phyloP scores from a whole-genome alignment of 92 coral and sea anemone species.

The Palythoa grandiflora region DNA sequence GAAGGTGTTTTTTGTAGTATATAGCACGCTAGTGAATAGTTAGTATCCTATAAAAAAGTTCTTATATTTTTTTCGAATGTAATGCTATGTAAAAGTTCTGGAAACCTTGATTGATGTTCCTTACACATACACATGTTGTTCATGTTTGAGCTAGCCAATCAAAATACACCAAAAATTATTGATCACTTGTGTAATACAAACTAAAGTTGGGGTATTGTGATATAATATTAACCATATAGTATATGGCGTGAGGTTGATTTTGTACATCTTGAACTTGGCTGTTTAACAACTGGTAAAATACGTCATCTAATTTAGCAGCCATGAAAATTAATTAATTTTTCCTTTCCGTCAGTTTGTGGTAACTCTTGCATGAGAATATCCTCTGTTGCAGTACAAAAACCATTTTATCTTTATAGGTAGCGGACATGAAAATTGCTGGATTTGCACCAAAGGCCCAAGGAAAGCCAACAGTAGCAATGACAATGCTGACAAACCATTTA shows the following conservation, averaged over 20 bases:
- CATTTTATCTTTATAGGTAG: conserved; percentile 39
- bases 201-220: background rate
- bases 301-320: background rate
- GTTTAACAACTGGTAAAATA: background rate
- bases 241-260: background rate
- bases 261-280: background rate
- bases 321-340: background rate
- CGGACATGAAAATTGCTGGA: conserved; percentile 46
- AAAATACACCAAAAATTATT: background rate
- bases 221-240: background rate
- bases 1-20: background rate
- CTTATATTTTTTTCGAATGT: no score
- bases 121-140: background rate
- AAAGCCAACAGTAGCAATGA: background rate
- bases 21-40: background rate
- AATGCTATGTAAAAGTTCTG: no score
- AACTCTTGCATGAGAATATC: conserved; percentile 2
- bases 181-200: background rate
- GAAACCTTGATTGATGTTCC: background rate
- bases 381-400: conserved; percentile 38
- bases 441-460: conserved; percentile 29
- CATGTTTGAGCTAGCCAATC: background rate
- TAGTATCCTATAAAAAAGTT: no score
- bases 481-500: conserved; percentile 41
- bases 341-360: background rate